Evolutionary conservation across 2,888 invertebrate species (phyloP), one percentile per base, ranked within the genome.

Genomic region (Pachliopta kotzebuea): DNA sequence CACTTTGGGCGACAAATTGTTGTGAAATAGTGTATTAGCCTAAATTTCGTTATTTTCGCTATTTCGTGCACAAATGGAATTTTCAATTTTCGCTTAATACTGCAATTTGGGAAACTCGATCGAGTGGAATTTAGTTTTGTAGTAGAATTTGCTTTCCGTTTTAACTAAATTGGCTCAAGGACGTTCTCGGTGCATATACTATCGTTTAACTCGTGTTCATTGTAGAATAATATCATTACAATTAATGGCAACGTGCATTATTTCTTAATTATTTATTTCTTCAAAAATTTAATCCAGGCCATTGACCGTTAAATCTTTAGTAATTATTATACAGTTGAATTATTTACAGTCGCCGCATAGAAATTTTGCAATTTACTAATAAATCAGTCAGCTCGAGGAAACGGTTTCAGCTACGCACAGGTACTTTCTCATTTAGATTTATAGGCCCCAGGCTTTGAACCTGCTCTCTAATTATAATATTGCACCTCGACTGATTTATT

Each of bases 391-490:
- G 37, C 3, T 49, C 37, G 1, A 21, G 62, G 31, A 62, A 62
- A 50, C 52, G 50, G 52, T 57, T 62, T 52, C 50, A 20, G 57
- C 57, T 53, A 56, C 29, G 26, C 37, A 26, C 50, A 53, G 52
- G n/a, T 49, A 26, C 29, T 63, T 54, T 54, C 45, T 58, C 53
- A 58, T 58, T 63, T 54, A 63, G 58, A 63, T 63, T 63, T 63
- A 63, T 45, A 58, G 58, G 21, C 58, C 26, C 53, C 29, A 23
- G 54, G 42, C 6, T 52, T 54, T 58, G 52, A 49, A 45, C 26
- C 58, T 54, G 53, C 54, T 54, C 20, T 58, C 63, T 58, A 58
- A 63, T 63, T 63, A 56, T 57, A 53, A 42, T 45, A 58, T 58
- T 53, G 53, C 57, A 14, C 54, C n/a, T n/a, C 18, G 57, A 53